Conservation (phyloP, 2,888 invertebrate species). For the Eueremaeus valkanovi region DNA sequence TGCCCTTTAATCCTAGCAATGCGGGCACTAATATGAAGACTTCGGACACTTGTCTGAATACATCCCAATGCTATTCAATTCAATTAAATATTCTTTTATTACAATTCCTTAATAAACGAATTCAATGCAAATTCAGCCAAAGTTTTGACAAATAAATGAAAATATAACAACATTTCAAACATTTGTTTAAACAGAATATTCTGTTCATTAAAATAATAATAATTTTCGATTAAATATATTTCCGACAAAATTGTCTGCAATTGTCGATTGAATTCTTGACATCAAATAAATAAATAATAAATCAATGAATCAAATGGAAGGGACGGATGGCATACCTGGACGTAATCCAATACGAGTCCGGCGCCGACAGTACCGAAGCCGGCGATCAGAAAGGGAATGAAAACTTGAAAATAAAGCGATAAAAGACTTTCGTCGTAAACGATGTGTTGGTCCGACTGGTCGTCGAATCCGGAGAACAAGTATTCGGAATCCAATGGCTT, state of each 20-base stretch:
- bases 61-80: constrained; percentile 54
- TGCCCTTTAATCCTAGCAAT: constrained; percentile 59
- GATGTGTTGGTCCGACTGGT: neutral
- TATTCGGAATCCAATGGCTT: neutral
- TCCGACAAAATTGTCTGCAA: too few relatives aligned
- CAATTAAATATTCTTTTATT: neutral
- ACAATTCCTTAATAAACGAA: too few relatives aligned
- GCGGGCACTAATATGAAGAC: constrained; percentile 59
- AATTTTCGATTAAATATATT: too few relatives aligned
- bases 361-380: constrained; percentile 89
- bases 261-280: too few relatives aligned
- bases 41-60: constrained; percentile 56
- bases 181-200: too few relatives aligned
- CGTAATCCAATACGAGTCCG: constrained; percentile 74
- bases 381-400: constrained; percentile 72
- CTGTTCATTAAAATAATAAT: too few relatives aligned
- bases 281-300: too few relatives aligned
- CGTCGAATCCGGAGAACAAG: neutral
- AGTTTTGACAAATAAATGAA: too few relatives aligned
- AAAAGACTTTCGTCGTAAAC: neutral
- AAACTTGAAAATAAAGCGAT: constrained; percentile 60
- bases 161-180: too few relatives aligned
- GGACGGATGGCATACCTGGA: constrained; percentile 59
- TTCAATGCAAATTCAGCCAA: too few relatives aligned
- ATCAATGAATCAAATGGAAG: neutral